Percentiles rank a stretch among this genome's conserved stretches.
These are phyloP conservation scores for Hylaeus volcanicus DNA, from an alignment of 1,140 invertebrate genomes.

Conservation along the genomic window DNA sequence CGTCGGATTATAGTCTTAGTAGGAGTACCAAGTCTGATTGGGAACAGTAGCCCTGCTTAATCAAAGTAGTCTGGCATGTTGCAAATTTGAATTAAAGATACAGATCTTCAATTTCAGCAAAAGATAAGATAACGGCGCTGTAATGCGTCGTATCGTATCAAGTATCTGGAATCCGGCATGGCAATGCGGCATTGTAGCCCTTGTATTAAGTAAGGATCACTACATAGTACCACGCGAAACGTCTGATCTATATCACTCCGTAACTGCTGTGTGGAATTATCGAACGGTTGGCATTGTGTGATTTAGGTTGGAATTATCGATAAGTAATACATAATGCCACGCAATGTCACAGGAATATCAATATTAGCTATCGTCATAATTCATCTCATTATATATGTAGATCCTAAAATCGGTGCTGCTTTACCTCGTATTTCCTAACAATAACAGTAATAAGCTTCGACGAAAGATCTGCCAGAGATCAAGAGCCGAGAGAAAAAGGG, in stretches of 20 bases:
- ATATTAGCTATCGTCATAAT: too few species aligned
- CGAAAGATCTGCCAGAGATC: background rate
- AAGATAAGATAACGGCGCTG: conserved; percentile 1
- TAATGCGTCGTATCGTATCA: background rate
- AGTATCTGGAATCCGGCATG: background rate
- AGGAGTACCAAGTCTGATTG: background rate
- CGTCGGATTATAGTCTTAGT: too few species aligned
- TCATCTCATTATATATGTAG: too few species aligned
- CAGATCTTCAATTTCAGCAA: conserved; percentile 9
- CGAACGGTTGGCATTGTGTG: background rate
- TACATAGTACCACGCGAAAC: background rate
- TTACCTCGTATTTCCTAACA: background rate
- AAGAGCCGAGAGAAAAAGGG: background rate
- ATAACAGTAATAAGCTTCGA: background rate
- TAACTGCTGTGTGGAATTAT: conserved; percentile 23
- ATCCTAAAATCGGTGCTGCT: background rate
- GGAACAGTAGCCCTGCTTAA: too few species aligned
- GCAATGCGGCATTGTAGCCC: conserved; percentile 1
- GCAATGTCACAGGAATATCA: background rate
- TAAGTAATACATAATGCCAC: background rate
- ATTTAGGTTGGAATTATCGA: conserved; percentile 2
- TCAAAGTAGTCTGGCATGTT: background rate
- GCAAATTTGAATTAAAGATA: background rate
- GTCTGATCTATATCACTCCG: conserved; percentile 31
- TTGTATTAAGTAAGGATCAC: conserved; percentile 32